A percentile compares a stretch with the other conserved stretches of the same genome.
Evolutionary conservation across 2,113 vertebrate genomes (phyloP).

Genomic region (Trogon melanurus): DNA sequence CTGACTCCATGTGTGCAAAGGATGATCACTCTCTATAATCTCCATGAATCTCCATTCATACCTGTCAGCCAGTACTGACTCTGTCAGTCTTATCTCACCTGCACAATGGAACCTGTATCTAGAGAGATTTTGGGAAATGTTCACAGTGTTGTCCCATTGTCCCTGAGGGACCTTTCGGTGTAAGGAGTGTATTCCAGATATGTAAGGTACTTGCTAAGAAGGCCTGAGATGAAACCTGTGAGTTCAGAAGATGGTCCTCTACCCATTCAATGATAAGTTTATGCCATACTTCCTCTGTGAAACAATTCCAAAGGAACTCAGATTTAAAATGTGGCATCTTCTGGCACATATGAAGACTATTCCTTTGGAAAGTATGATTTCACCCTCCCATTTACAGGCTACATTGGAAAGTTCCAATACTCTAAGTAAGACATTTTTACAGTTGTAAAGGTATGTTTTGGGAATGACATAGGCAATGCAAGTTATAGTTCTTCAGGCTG

Average conservation of each 20-base stretch:
- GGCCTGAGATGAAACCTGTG: not conserved
- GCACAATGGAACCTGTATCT: not conserved
- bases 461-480: slow-evolving; percentile 62
- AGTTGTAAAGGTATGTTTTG: slow-evolving; percentile 51
- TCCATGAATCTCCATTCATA: not conserved
- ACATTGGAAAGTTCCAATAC: slow-evolving; percentile 14
- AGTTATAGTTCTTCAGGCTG: slow-evolving; percentile 39
- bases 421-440: slow-evolving; percentile 28
- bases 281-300: not conserved
- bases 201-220: slow-evolving; percentile 12
- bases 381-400: not conserved
- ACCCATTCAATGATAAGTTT: not conserved
- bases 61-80: not conserved
- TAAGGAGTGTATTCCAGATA: not conserved
- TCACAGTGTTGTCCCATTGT: not conserved
- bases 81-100: not conserved
- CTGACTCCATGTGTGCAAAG: not conserved
- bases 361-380: not conserved
- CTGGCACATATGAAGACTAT: not conserved
- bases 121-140: not conserved
- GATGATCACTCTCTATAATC: not conserved
- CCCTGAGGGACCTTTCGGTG: not conserved
- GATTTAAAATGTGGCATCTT: not conserved
- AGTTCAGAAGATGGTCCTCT: not conserved
- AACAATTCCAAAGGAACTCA: not conserved